Base-by-base conservation (phyloP, 2,113 vertebrate genomes). In the Falco punctatus region DNA sequence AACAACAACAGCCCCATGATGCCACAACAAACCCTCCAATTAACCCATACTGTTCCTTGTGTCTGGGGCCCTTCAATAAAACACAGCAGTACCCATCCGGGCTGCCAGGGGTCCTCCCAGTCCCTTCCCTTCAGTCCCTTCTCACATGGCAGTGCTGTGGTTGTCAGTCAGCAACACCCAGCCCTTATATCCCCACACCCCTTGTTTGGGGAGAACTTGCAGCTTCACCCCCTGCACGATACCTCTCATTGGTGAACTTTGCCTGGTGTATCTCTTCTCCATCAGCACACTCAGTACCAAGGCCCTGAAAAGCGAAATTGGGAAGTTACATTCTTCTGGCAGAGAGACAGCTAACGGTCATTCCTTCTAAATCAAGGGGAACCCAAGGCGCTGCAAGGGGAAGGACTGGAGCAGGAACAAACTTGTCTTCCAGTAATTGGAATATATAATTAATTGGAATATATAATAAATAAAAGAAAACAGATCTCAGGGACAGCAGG, bases 221-320 rank as follows among this genome's bases (percentile, higher is more conserved):
- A 72, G 73, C 78, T 54, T 90, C 61, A 48, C 4, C 16, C 33
- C 54, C 49, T 22, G n/a, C 19, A 65, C 3, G 0, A 87, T 98
- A 99, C 99, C 99, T 99, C 96, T 99, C 98, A 23, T 97, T 98
- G 69, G 98, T 98, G 96, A 98, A 99, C 75, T 97, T 97, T 61
- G 99, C 98, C 91, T 99, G 98, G 27, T 78, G 97, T 3, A 57
- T 23, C 79, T 97, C 97, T 21, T 96, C 80, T 89, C 95, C 98
- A 62, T 92, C 98, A 11, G 94, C 90, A 3, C 94, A 83, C 85
- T 99, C 99, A 1, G 96, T 94, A 42, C 98, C 98, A 62, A 99
- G 97, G 32, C 98, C 99, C 99, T 99, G 95, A 15, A 95, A 96
- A 93, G 19, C 91, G 97, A 67, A 86, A 87, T 2, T 12, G 22